A percentile compares a stretch with the other conserved stretches of the same genome.
Evolutionary conservation across 1,140 invertebrate genomes (phyloP).

Genomic region (Schlechtendalia chinensis): DNA sequence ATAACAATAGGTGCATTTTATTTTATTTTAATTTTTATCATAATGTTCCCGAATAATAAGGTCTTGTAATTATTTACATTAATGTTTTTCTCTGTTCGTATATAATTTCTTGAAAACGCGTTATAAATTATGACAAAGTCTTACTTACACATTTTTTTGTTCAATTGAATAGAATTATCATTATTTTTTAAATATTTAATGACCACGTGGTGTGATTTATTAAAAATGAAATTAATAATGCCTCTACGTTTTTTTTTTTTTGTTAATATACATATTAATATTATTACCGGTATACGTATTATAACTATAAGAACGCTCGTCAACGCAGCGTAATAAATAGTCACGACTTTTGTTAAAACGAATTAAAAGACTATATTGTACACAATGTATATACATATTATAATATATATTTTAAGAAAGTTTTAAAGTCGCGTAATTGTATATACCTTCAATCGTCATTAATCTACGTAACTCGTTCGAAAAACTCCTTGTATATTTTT

Average conservation of each 20-base stretch:
- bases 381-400: not conserved
- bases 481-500: not conserved
- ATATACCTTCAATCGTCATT: not conserved
- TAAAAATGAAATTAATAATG: not conserved
- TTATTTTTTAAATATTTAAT: not conserved
- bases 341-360: conserved; percentile 24
- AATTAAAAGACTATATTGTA: not conserved
- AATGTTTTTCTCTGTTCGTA: not conserved
- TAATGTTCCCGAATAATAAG: conserved; percentile 11
- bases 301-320: conserved; percentile 10
- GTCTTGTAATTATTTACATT: conserved; percentile 16
- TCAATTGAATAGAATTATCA: not conserved
- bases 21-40: conserved; percentile 4
- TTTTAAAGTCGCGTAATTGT: not conserved
- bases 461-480: not conserved
- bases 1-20: not conserved
- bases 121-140: not conserved
- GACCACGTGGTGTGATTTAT: not conserved
- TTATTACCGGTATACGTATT: not conserved
- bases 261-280: conserved; percentile 1
- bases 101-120: not conserved
- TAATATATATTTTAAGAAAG: not conserved
- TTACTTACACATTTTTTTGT: not conserved
- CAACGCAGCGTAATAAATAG: conserved; percentile 8
- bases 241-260: not conserved